Percentiles rank a stretch among this genome's conserved stretches.
These are phyloP conservation scores for Lysandra coridon DNA, from an alignment of 2,888 invertebrate species.

Conservation along the genomic window DNA sequence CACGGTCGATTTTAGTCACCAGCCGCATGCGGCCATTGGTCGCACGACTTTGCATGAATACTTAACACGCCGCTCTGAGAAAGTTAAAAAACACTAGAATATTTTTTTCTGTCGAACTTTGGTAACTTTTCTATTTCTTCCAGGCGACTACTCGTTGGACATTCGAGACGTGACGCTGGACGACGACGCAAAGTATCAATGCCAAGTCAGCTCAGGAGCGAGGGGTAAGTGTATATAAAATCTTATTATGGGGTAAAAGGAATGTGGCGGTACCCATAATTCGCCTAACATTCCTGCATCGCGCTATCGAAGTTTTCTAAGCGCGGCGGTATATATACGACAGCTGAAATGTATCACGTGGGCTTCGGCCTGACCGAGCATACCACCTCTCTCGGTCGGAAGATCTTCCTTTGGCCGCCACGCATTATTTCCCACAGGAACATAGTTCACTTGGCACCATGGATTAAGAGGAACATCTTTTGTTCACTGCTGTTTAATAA, in stretches of 20 bases:
- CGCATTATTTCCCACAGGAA: background rate
- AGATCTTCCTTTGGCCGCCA: no score
- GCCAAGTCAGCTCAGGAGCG: slow-evolving; percentile 93
- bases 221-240: slow-evolving; percentile 62
- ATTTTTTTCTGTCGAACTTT: background rate
- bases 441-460: background rate
- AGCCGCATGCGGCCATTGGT: no score
- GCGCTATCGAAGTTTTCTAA: no score
- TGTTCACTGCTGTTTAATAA: background rate
- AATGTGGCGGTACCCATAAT: background rate
- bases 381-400: no score
- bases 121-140: slow-evolving; percentile 24
- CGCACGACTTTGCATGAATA: no score
- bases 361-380: no score
- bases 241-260: background rate
- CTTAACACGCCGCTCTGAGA: no score
- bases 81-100: background rate
- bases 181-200: slow-evolving; percentile 95
- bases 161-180: slow-evolving; percentile 93
- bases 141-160: slow-evolving; percentile 95
- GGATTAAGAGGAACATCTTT: background rate
- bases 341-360: no score
- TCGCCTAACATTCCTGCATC: no score
- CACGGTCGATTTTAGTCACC: no score
- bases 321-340: no score